Evolutionary conservation across 2,888 invertebrate species (phyloP), one percentile per base, ranked within the genome.

Genomic region (Mantis religiosa): DNA sequence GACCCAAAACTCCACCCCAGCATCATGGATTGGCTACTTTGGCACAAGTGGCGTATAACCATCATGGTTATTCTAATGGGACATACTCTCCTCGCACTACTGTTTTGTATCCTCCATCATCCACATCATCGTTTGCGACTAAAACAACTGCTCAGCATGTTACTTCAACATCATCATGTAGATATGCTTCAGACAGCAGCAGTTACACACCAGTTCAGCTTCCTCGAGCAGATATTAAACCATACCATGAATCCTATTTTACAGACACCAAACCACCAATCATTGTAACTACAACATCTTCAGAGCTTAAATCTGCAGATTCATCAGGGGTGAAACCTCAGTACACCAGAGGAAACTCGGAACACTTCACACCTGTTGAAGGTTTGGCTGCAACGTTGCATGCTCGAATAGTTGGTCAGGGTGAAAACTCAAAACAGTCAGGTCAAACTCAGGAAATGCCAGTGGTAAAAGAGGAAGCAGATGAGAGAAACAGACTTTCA

Each of bases 351-450:
- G 82, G 83, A n/a, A 34, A 27, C 47, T 41, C 86, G 20, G 89
- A 87, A 28, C 82, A 88, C 27, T 89, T 89, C 84, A 89, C 82
- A 82, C 93, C 93, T 2, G 92, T 94, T 9, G 95, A 95, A 95
- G 97, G 98, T 89, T 93, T 98, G 90, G 97, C 98, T 34, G 97
- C 97, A 87, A 97, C 97, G 89, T 93, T 97, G 90, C 97, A 97
- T 92, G 97, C 97, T 89, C 95, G 97, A 91, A 96, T 97, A 91
- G 94, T 97, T 94, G 91, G 95, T 93, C 93, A 95, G 93, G 93
- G 95, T 94, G 94, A 95, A 95, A 92, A 95, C 94, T 89, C 95
- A 47, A 84, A 91, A 20, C 93, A 93, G 71, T 90, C 92, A n/a
- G 93, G 90, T 91, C 41, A 41, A 41, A 25, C 54, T 71, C 92